These are phyloP conservation scores for Diplosoma virens DNA, from an alignment of 23 tunicate species.

Conservation along the genomic window DNA sequence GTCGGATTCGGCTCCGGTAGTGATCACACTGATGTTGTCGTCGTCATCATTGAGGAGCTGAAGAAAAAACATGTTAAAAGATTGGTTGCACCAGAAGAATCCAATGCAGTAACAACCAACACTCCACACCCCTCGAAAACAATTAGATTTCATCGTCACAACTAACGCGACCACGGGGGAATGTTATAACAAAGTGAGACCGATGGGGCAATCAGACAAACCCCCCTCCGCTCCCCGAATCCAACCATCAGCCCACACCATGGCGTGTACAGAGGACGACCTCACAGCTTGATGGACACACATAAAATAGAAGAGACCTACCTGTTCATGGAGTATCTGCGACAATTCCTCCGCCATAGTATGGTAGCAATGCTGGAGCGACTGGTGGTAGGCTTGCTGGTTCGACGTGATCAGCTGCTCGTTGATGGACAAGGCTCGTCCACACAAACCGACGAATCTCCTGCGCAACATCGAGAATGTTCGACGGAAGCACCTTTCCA, in stretches of 20 bases:
- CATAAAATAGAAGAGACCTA: constrained; percentile 15
- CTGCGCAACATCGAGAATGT: constrained; percentile 23
- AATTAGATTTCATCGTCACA: too few relatives aligned
- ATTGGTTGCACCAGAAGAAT: too few relatives aligned
- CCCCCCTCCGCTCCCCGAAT: too few relatives aligned
- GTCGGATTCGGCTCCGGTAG: constrained; percentile 40
- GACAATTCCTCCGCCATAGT: constrained; percentile 77
- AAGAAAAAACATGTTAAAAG: constrained; percentile 9
- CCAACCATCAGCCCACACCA: too few relatives aligned
- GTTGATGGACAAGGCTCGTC: constrained; percentile 72
- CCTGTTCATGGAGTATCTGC: constrained; percentile 79
- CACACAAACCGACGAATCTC: constrained; percentile 74
- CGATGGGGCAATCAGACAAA: too few relatives aligned
- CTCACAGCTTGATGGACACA: too few relatives aligned
- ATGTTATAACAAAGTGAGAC: too few relatives aligned
- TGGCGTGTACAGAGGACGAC: too few relatives aligned
- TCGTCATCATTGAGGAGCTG: constrained; percentile 76
- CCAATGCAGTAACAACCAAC: too few relatives aligned
- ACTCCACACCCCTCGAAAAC: too few relatives aligned
- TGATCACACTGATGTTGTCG: constrained; percentile 56
- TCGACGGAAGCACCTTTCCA: background rate
- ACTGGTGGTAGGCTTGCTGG: constrained; percentile 73
- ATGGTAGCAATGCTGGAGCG: constrained; percentile 44
- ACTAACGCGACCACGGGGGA: too few relatives aligned
- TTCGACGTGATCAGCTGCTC: constrained; percentile 59